Percentiles rank a stretch among this genome's conserved stretches.
Conservation (phyloP, 2,888 invertebrate species). For the Acheta domesticus region DNA sequence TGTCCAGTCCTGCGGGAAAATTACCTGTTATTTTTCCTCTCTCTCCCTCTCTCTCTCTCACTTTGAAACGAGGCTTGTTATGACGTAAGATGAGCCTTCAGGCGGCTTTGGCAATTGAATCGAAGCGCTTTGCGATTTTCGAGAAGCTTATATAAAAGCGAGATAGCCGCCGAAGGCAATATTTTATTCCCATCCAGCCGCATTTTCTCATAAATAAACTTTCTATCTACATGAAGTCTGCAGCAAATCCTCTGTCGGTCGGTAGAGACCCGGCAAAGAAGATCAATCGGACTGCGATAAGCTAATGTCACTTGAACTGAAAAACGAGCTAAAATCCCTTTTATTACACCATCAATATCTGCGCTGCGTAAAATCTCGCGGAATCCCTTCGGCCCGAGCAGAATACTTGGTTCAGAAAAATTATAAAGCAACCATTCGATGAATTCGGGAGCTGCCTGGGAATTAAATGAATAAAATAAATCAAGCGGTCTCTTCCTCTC, state of each 20-base stretch:
- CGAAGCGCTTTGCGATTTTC: too few species aligned
- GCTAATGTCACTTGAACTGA: not conserved
- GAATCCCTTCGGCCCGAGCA: not conserved
- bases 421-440: not conserved
- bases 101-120: too few species aligned
- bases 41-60: too few species aligned
- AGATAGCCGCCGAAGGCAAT: not conserved
- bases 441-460: not conserved
- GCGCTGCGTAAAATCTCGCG: not conserved
- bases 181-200: not conserved
- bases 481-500: too few species aligned
- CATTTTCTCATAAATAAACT: not conserved
- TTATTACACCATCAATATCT: constrained; percentile 11
- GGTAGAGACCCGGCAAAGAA: not conserved
- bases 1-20: too few species aligned
- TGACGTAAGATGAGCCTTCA: too few species aligned
- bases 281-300: not conserved
- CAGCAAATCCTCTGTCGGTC: constrained; percentile 10
- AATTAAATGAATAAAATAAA: too few species aligned
- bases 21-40: too few species aligned
- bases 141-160: too few species aligned
- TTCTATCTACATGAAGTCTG: not conserved
- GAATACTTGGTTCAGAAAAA: not conserved
- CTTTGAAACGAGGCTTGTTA: too few species aligned
- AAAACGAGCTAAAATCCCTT: not conserved